phyloP scores from a whole-genome alignment of 2,888 invertebrate genomes.

The Perdita meconis region DNA sequence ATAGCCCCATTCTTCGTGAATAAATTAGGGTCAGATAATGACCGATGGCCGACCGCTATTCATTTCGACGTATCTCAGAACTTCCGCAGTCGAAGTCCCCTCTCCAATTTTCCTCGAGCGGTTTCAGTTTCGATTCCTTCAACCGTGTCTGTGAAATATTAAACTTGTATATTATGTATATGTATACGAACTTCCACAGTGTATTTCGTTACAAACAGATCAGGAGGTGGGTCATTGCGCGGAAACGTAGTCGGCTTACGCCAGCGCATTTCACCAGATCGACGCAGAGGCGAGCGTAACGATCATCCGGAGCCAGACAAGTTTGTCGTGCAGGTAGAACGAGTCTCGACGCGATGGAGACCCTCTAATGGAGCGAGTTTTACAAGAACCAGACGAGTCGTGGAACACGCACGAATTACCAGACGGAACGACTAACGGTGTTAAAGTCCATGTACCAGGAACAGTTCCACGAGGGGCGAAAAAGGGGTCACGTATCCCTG shows the following conservation, averaged over 20 bases:
- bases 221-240: not conserved
- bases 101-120: no score
- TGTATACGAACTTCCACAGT: no score
- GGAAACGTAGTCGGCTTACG: not conserved
- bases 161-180: no score
- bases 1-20: no score
- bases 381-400: conserved; percentile 28
- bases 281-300: conserved; percentile 34
- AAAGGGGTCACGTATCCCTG: not conserved
- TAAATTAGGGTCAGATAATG: no score
- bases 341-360: conserved; percentile 11
- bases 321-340: conserved; percentile 23
- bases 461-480: not conserved
- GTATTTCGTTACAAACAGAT: no score
- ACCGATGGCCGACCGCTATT: no score
- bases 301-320: conserved; percentile 40
- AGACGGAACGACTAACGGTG: conserved; percentile 33
- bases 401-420: conserved; percentile 13
- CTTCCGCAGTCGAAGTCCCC: no score
- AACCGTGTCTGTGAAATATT: no score
- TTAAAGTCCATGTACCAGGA: conserved; percentile 1
- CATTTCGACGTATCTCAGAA: no score
- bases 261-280: conserved; percentile 13
- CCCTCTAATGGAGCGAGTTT: conserved; percentile 41
- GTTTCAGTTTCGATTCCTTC: no score